These are phyloP conservation scores for Heliconius aoede DNA, from an alignment of 2,888 invertebrate genomes.

Conservation along the genomic window DNA sequence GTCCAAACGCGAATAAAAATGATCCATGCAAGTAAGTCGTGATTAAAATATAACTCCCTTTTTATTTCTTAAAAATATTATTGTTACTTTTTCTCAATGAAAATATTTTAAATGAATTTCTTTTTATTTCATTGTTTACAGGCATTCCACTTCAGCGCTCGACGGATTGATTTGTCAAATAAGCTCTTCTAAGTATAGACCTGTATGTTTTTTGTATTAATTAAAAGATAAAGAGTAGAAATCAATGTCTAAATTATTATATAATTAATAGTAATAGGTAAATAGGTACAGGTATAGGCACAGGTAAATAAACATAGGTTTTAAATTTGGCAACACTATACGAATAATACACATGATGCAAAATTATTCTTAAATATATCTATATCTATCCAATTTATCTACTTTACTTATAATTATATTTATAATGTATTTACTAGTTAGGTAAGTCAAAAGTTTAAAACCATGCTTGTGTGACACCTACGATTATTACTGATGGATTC, in stretches of 20 bases:
- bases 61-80: not conserved
- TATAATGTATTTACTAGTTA: too few relatives aligned
- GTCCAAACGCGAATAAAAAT: slow-evolving; percentile 62
- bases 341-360: too few relatives aligned
- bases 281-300: too few relatives aligned
- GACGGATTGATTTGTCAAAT: slow-evolving; percentile 64
- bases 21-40: slow-evolving; percentile 69
- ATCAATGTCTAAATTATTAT: not conserved
- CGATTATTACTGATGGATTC: too few relatives aligned
- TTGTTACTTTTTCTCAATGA: slow-evolving; percentile 4
- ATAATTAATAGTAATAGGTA: too few relatives aligned
- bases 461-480: too few relatives aligned
- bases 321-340: too few relatives aligned
- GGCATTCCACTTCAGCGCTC: slow-evolving; percentile 52
- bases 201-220: slow-evolving; percentile 58
- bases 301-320: too few relatives aligned
- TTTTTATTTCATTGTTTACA: slow-evolving; percentile 47
- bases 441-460: too few relatives aligned
- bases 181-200: slow-evolving; percentile 69
- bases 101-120: not conserved
- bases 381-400: too few relatives aligned
- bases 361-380: too few relatives aligned
- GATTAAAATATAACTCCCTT: not conserved
- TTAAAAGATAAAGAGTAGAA: not conserved
- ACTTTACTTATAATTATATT: too few relatives aligned